Evolutionary conservation across 2,888 invertebrate species (phyloP), one percentile per base, ranked within the genome.

Genomic region (Anaspis maculata): DNA sequence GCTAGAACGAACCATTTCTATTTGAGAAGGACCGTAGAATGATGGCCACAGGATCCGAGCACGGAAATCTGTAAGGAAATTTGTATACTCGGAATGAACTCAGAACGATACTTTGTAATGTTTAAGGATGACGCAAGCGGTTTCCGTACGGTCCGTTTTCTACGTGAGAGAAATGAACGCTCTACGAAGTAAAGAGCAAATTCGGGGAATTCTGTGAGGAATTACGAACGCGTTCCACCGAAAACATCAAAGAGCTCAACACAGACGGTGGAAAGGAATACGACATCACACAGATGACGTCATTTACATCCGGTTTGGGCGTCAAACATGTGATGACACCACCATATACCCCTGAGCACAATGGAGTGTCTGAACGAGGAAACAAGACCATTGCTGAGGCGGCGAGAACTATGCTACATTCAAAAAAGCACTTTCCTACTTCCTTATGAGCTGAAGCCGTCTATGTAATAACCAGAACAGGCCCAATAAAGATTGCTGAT

Each of bases 241-340:
- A n/a, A n/a, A n/a, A n/a, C n/a, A n/a, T n/a, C n/a, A n/a, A n/a
- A n/a, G n/a, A n/a, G n/a, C n/a, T n/a, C n/a, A n/a, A n/a, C n/a
- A n/a, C n/a, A n/a, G n/a, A n/a, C n/a, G n/a, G n/a, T n/a, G n/a
- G n/a, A n/a, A 39, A 12, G 22, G 48, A 50, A 27, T 50, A 32
- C 29, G 30, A 27, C 3, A 46, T 49, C 35, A 27, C 31, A 16
- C 15, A 30, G 1, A 23, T 47, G 3, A 29, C 33, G 7, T 7
- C 24, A 5, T 42, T 44, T 16, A 22, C 42, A 19, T 22, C 13
- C 2, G 23, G 25, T 2, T 28, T 32, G 4, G 50, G 46, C 1
- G 46, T 51, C 16, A 44, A 39, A 16, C 38, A 39, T 11, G 37
- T 42, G 32, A 42, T 40, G 15, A 16, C n/a, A n/a, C n/a, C n/a